Evolutionary conservation across 2,113 vertebrate genomes (phyloP), one percentile per base, ranked within the genome.

Genomic region (Phoenicopterus ruber): DNA sequence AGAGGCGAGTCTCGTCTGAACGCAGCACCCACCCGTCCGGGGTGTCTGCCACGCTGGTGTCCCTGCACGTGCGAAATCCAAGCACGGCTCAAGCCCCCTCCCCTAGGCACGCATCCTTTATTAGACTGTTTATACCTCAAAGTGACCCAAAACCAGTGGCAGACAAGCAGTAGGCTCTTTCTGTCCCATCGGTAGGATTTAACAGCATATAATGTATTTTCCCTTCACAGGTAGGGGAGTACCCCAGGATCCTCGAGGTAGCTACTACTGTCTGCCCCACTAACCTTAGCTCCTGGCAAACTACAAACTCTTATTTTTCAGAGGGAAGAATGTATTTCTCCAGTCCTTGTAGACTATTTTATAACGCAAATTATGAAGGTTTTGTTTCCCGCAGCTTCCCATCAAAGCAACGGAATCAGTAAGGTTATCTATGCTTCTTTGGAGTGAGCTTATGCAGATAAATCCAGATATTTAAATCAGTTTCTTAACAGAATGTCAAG

Each of bases 391-490:
- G 5, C 36, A 88, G 88, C 55, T 88, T 81, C 76, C 59, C 61
- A 44, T 77, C 79, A 72, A 91, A 84, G 88, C 73, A 40, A 52
- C 4, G 7, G 28, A 79, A 82, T 61, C 80, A 57, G 38, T 10
- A 12, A 73, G 66, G 83, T 90, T 87, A 82, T 40, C 80, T 63
- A 24, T 0, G 1, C 73, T 93, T 42, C 38, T 84, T 85, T 6
- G 16, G 5, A 91, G 40, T 1, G 5, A 91, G 87, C 40, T 89
- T 32, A 69, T 24, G 44, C 80, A 91, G 86, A 92, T 44, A 82
- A 82, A 92, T 34, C 57, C 38, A 63, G 77, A 88, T 86, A 94
- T 88, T 96, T 67, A 92, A 90, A 90, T 67, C 82, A 88, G 94
- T 84, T 96, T 89, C 80, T 92, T 40, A 86, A 78, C 82, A 95